A percentile compares a stretch with the other conserved stretches of the same genome.
Evolutionary conservation across 2,113 vertebrate genomes (phyloP).

Genomic region (Furnarius figulus): DNA sequence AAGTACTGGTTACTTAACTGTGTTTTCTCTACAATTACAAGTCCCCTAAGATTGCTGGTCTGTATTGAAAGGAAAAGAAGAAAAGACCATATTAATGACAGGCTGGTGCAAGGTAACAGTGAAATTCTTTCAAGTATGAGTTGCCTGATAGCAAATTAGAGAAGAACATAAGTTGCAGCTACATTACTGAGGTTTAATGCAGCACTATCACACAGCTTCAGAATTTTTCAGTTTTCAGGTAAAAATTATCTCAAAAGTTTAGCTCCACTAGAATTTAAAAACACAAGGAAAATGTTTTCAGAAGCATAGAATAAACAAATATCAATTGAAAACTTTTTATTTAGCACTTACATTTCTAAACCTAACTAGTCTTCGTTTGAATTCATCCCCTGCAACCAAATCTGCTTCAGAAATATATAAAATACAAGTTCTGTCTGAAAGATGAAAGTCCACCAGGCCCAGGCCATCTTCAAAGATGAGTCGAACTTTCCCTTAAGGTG

Average conservation of each 20-base stretch:
- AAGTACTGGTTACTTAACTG: constrained; percentile 87
- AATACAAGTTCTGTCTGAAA: constrained; percentile 83
- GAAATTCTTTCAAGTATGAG: background rate
- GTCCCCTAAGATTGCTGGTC: constrained; percentile 77
- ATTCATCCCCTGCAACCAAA: constrained; percentile 83
- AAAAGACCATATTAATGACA: background rate
- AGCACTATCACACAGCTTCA: background rate
- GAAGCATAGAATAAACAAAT: background rate
- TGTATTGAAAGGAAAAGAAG: constrained; percentile 37
- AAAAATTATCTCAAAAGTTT: background rate
- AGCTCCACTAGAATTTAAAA: background rate
- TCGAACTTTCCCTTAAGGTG: constrained; percentile 78
- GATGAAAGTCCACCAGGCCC: constrained; percentile 85
- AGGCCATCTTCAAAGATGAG: constrained; percentile 84
- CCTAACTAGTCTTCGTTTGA: constrained; percentile 86
- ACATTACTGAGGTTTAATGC: background rate
- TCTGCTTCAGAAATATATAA: constrained; percentile 91
- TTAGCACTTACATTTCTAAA: constrained; percentile 87
- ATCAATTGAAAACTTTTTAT: background rate
- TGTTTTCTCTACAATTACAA: constrained; percentile 88
- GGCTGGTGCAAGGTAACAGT: background rate
- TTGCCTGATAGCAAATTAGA: background rate
- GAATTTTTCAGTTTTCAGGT: background rate
- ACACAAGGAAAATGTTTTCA: background rate
- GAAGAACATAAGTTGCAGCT: background rate